These are phyloP conservation scores for Promerops cafer DNA, from an alignment of 2,113 vertebrate species.

Conservation along the genomic window DNA sequence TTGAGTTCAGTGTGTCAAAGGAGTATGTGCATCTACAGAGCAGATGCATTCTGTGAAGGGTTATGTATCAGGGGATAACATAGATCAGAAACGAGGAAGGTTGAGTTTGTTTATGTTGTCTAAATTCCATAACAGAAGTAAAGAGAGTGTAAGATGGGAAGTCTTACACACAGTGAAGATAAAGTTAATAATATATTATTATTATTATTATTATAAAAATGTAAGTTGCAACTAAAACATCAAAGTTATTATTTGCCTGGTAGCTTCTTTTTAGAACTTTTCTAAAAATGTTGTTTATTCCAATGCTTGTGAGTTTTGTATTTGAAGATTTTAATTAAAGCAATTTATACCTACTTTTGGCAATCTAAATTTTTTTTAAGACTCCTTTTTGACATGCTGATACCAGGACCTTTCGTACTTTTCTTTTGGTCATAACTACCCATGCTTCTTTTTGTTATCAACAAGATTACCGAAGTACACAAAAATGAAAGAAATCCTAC, in stretches of 20 bases:
- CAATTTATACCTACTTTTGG: constrained; percentile 12
- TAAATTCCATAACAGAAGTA: not conserved
- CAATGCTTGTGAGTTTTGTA: constrained; percentile 15
- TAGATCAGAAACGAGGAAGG: not conserved
- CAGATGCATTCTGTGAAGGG: not conserved
- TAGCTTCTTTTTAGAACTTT: not conserved
- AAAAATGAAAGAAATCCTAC: not conserved
- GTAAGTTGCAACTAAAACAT: not conserved
- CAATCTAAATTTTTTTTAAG: not conserved
- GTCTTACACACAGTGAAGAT: not conserved
- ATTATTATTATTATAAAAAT: not conserved
- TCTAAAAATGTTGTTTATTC: not conserved
- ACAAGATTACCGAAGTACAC: not conserved
- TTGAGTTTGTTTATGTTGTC: not conserved
- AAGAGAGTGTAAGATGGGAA: not conserved
- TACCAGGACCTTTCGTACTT: accelerated
- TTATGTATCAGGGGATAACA: not conserved
- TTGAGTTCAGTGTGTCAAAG: not conserved
- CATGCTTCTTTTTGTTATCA: not conserved
- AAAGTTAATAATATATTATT: not conserved
- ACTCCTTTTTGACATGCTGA: not conserved
- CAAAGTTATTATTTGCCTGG: not conserved
- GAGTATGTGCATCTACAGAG: not conserved
- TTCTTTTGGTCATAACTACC: not conserved
- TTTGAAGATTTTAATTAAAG: constrained; percentile 62